phyloP scores from a whole-genome alignment of 2,113 vertebrate species.

The Ictalurus furcatus region DNA sequence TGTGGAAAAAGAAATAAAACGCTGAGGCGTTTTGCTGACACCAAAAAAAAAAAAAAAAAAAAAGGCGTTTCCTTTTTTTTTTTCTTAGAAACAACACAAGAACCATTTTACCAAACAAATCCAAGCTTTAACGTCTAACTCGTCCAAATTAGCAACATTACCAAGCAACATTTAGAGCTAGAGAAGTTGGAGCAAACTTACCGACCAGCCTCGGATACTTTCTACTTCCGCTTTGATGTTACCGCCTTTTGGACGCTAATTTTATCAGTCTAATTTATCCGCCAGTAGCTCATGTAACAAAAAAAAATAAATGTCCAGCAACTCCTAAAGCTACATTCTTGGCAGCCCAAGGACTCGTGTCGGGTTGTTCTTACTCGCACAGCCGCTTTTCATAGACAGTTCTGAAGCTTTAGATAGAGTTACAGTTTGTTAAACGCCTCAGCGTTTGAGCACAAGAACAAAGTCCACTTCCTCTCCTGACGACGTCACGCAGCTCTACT shows the following conservation, averaged over 20 bases:
- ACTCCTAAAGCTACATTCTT: constrained; percentile 14
- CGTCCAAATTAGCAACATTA: too few species aligned
- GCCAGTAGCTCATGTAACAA: background rate
- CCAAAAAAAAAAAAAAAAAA: too few species aligned
- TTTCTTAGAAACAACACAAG: background rate
- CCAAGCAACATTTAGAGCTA: background rate
- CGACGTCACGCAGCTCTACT: constrained; percentile 40
- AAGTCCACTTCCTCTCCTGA: constrained; percentile 54
- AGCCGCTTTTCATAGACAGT: background rate
- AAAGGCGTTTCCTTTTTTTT: constrained; percentile 8
- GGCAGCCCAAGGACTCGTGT: background rate
- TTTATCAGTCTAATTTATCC: constrained; percentile 35
- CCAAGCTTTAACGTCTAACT: too few species aligned
- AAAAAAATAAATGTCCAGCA: constrained; percentile 27
- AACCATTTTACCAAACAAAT: background rate
- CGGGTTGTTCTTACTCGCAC: constrained; percentile 28
- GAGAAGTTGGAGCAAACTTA: constrained; percentile 65
- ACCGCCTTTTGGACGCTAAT: constrained; percentile 42
- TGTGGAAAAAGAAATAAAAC: background rate
- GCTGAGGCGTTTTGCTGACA: background rate
- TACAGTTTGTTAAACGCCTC: constrained; percentile 59
- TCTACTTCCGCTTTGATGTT: constrained; percentile 78
- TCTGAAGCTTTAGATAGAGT: constrained; percentile 40
- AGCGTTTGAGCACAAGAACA: constrained; percentile 28
- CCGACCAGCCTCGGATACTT: constrained; percentile 59